Base-by-base conservation (phyloP, 64 coral and sea anemone genomes). In the Montipora cactus region DNA sequence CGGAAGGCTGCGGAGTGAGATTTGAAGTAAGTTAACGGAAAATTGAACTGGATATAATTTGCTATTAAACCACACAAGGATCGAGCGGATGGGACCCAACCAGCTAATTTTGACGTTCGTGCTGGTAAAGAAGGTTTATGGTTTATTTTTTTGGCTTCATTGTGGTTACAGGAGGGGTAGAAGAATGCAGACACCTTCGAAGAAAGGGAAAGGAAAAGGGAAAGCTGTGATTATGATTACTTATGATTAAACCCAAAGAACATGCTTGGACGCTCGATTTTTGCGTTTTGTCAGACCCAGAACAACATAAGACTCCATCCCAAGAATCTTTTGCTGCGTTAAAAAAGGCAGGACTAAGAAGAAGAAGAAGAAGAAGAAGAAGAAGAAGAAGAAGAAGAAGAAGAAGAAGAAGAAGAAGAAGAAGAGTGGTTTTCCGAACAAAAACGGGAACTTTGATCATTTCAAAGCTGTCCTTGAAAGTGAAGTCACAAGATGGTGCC, bases 391-490 rank as follows among this genome's bases (percentile, higher is more conserved):
- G 23, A 23, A 23, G 23, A 23, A 23, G 23, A 23, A 23, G 23
- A 23, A 23, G 23, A 23, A 23, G 23, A 23, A 23, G 23, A 23
- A 23, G 23, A 23, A 23, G 23, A 23, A 23, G 70, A 55, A 48
- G 53, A 78, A 77, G 51, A 20, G 77, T 49, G 72, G 85, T 67
- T 92, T 92, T 44, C 49, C 80, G 59, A 71, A 83, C 21, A 92
- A 86, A 61, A 77, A 71, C 77, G 90, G 81, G 45, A 51, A 84
- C 13, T 92, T 87, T 55, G 74, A 92, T n/a, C 90, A 92, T 76
- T 47, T 86, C 21, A 74, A 59, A 86, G 46, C 61, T 23, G 66
- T 76, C n/a, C 55, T 92, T 37, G 90, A 92, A 59, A 55, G 69
- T 72, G 71, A 92, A 92, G 74, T 73, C 19, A 16, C 90, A 92